Percentiles rank a stretch among this genome's conserved stretches.
Evolutionary conservation across 2,797 vertebrate genomes (phyloP).

Genomic region (Cryptoprocta ferox): DNA sequence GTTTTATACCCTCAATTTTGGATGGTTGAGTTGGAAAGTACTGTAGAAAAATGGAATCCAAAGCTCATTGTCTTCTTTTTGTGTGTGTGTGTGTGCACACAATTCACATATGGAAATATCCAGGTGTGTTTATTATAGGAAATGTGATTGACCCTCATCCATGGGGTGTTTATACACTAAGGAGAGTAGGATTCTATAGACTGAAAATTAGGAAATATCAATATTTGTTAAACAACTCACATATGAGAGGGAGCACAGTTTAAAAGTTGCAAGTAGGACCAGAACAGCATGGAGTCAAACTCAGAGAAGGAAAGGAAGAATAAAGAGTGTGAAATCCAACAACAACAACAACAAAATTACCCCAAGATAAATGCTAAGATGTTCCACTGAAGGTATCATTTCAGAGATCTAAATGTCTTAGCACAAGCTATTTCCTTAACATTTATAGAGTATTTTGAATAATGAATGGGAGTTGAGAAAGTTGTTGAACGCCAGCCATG

Average conservation of each 20-base stretch:
- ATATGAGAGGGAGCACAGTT: background rate
- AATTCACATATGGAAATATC: background rate
- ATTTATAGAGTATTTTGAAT: background rate
- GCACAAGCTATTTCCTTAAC: conserved; percentile 12
- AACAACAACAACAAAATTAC: background rate
- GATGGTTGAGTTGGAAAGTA: background rate
- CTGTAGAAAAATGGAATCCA: background rate
- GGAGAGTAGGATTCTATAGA: background rate
- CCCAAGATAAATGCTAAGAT: background rate
- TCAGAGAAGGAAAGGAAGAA: background rate
- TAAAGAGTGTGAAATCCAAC: background rate
- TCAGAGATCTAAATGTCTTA: background rate
- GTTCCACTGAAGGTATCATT: background rate
- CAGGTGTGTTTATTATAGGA: background rate
- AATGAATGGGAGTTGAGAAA: background rate
- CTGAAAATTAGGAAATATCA: background rate
- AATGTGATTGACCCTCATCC: background rate
- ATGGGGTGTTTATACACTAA: background rate
- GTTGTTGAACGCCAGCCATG: background rate
- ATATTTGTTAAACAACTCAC: background rate
- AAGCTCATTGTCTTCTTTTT: background rate
- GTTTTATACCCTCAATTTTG: background rate
- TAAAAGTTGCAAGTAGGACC: background rate
- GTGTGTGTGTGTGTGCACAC: background rate
- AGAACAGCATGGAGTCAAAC: background rate